A percentile compares a stretch with the other conserved stretches of the same genome.
Conservation (phyloP, 2,888 invertebrate species). For the Argynnis bischoffii region DNA sequence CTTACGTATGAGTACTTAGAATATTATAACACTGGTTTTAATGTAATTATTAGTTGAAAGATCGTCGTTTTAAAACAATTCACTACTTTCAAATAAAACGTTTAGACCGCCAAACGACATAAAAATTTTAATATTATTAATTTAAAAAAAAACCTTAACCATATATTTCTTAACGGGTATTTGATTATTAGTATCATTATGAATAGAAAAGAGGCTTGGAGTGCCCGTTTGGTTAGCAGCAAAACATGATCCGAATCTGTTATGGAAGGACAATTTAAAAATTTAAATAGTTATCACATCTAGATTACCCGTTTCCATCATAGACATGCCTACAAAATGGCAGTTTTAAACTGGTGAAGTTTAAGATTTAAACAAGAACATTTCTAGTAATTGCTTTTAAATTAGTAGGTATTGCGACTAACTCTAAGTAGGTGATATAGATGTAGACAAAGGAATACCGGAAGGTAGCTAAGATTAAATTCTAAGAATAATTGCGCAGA, state of each 20-base stretch:
- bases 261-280: slow-evolving; percentile 75
- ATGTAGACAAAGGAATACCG: not conserved
- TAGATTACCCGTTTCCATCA: slow-evolving; percentile 52
- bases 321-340: slow-evolving; percentile 62
- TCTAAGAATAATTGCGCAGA: slow-evolving; percentile 48
- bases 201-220: slow-evolving; percentile 55
- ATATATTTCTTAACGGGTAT: too few species aligned
- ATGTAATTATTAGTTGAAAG: too few species aligned
- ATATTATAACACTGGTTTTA: too few species aligned
- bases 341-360: slow-evolving; percentile 48
- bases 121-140: too few species aligned
- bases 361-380: not conserved
- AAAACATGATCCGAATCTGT: slow-evolving; percentile 71
- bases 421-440: not conserved
- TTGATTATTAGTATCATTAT: too few species aligned
- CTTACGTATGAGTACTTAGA: too few species aligned
- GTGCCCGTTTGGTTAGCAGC: slow-evolving; percentile 51
- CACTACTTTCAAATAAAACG: too few species aligned
- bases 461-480: slow-evolving; percentile 38
- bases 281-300: too few species aligned
- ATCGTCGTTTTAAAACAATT: too few species aligned
- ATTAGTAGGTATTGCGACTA: not conserved
- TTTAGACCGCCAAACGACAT: too few species aligned
- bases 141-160: too few species aligned
- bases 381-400: not conserved